These are phyloP conservation scores for Pelobates cultripes DNA, from an alignment of 2,797 vertebrate species.

Conservation along the genomic window DNA sequence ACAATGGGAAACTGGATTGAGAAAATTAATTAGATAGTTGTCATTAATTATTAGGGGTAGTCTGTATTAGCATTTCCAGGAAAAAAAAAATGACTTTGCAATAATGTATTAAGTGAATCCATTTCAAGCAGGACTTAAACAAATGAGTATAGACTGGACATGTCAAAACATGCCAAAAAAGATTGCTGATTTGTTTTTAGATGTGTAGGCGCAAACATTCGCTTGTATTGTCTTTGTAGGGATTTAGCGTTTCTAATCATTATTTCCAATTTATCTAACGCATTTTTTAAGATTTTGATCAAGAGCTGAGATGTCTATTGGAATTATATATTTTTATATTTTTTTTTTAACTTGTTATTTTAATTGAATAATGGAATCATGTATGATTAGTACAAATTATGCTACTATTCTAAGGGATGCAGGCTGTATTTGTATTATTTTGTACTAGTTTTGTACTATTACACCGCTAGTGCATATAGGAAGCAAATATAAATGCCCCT, in stretches of 20 bases:
- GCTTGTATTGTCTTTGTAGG: conserved; percentile 29
- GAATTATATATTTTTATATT: too few species aligned
- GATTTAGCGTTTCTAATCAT: conserved; percentile 25
- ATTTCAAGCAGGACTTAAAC: conserved; percentile 30
- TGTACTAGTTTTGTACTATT: too few species aligned
- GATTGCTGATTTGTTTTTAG: conserved; percentile 19
- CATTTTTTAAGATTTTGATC: too few species aligned
- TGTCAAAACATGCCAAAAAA: conserved; percentile 48
- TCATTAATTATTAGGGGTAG: conserved; percentile 46
- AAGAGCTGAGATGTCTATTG: background rate
- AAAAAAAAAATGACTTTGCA: conserved; percentile 47
- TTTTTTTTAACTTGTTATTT: too few species aligned
- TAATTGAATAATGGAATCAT: too few species aligned
- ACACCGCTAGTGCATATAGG: too few species aligned
- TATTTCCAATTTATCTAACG: background rate
- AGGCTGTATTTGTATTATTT: too few species aligned
- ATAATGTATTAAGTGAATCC: conserved; percentile 49
- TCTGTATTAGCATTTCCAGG: conserved; percentile 28
- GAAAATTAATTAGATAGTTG: conserved; percentile 52
- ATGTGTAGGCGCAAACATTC: conserved; percentile 13
- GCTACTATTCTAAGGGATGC: too few species aligned
- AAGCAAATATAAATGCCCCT: too few species aligned
- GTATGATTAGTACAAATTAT: too few species aligned
- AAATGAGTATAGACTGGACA: conserved; percentile 43
- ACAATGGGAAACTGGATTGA: conserved; percentile 32